Evolutionary conservation across 2,888 invertebrate species (phyloP).

Genomic region (Hyposoter didymator): DNA sequence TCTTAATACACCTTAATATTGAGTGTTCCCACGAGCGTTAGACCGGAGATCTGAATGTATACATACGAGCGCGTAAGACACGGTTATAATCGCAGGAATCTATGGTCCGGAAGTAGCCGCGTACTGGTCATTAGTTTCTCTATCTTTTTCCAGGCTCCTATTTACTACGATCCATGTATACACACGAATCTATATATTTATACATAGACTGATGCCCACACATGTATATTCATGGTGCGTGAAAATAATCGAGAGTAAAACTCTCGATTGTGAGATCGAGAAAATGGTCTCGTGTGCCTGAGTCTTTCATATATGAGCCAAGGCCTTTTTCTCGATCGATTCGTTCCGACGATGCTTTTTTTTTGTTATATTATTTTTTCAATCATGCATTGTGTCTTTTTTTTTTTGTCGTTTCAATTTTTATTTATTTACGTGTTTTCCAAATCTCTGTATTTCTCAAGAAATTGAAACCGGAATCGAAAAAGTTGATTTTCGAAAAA

Average conservation of each 20-base stretch:
- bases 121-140: slow-evolving; percentile 27
- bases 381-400: not conserved
- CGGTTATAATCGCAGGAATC: slow-evolving; percentile 60
- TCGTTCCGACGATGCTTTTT: not conserved
- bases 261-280: slow-evolving; percentile 21
- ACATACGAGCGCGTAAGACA: slow-evolving; percentile 5
- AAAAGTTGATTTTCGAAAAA: not conserved
- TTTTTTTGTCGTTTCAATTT: not conserved
- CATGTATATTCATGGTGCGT: slow-evolving; percentile 3
- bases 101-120: slow-evolving; percentile 55
- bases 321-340: slow-evolving; percentile 16
- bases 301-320: slow-evolving; percentile 9
- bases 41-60: slow-evolving; percentile 10
- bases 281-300: slow-evolving; percentile 18
- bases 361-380: not conserved
- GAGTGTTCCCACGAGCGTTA: slow-evolving; percentile 24
- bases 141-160: slow-evolving; percentile 15
- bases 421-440: not conserved
- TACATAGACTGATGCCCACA: not conserved
- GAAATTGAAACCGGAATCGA: not conserved
- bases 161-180: not conserved
- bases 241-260: slow-evolving; percentile 36
- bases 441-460: not conserved
- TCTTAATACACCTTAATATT: slow-evolving; percentile 34
- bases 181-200: not conserved